phyloP scores from a whole-genome alignment of 2,888 invertebrate genomes.

The Psylliodes chrysocephalus region DNA sequence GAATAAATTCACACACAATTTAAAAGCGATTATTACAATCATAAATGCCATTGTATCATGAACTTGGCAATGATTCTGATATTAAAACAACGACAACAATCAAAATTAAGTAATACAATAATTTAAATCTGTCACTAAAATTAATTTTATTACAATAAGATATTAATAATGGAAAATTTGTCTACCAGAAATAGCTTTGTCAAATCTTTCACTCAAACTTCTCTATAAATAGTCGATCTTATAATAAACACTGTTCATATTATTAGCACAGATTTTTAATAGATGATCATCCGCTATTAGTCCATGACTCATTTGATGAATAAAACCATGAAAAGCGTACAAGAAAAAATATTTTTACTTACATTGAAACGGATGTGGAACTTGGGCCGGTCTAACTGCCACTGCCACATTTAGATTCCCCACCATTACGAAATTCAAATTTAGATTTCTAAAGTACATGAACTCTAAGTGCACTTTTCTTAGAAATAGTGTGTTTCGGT shows the following conservation, averaged over 20 bases:
- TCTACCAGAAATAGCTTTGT: neutral
- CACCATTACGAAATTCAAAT: slow-evolving; percentile 55
- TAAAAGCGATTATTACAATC: too few relatives aligned
- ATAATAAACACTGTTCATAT: slow-evolving; percentile 14
- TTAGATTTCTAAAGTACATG: slow-evolving; percentile 53
- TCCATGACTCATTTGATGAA: neutral
- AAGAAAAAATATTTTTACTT: slow-evolving; percentile 46
- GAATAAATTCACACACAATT: too few relatives aligned
- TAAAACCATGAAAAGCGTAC: slow-evolving; percentile 4
- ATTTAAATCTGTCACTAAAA: neutral
- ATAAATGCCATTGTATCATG: too few relatives aligned
- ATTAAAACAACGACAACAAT: neutral
- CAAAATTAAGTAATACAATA: neutral
- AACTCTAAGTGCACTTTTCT: slow-evolving; percentile 46
- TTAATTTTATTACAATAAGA: neutral
- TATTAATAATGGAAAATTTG: too few relatives aligned
- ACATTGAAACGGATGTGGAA: slow-evolving; percentile 57
- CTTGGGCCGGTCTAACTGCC: slow-evolving; percentile 59
- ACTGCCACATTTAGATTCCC: slow-evolving; percentile 57
- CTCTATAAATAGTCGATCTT: slow-evolving; percentile 24
- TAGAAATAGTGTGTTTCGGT: slow-evolving; percentile 29
- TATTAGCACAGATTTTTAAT: neutral
- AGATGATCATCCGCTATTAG: neutral
- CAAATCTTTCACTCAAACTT: slow-evolving; percentile 21
- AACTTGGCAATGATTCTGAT: neutral